Conservation (phyloP, 1,140 invertebrate species). For the Linepithema humile region DNA sequence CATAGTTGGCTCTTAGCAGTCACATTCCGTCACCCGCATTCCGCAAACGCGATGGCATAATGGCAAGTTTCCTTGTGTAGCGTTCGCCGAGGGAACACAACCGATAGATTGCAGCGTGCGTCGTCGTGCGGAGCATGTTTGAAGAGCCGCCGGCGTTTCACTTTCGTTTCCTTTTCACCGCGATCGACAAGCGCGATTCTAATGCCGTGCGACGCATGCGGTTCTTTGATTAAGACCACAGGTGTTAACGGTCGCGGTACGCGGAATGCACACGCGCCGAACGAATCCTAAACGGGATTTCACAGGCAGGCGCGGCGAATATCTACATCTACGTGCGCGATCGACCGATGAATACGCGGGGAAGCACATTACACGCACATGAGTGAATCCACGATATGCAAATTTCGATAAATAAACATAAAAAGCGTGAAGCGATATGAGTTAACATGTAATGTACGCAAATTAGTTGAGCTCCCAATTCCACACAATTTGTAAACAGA, state of each 20-base stretch:
- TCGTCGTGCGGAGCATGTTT: slow-evolving; percentile 22
- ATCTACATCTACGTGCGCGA: not conserved
- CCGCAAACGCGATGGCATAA: slow-evolving; percentile 16
- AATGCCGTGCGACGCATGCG: slow-evolving; percentile 1
- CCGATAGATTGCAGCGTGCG: slow-evolving; percentile 3
- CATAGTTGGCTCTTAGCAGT: slow-evolving; percentile 14
- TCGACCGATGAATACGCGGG: not conserved
- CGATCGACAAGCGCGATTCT: slow-evolving; percentile 15
- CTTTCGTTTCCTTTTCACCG: slow-evolving; percentile 33
- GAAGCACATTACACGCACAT: not conserved
- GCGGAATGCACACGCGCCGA: not conserved
- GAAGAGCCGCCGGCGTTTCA: slow-evolving; percentile 45
- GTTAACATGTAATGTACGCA: not conserved
- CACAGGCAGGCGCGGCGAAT: not conserved
- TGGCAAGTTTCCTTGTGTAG: slow-evolving; percentile 20
- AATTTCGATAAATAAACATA: slow-evolving; percentile 23
- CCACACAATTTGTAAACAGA: slow-evolving; percentile 3
- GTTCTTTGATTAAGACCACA: slow-evolving; percentile 37
- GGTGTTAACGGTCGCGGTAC: slow-evolving; percentile 40
- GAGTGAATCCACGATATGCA: not conserved
- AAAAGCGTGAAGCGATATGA: not conserved
- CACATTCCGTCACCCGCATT: slow-evolving; percentile 52
- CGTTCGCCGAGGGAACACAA: slow-evolving; percentile 3
- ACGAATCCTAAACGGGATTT: slow-evolving; percentile 4
- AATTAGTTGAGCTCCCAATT: not conserved